These are phyloP conservation scores for Stegastes partitus DNA, from an alignment of 2,113 vertebrate species.

Conservation along the genomic window DNA sequence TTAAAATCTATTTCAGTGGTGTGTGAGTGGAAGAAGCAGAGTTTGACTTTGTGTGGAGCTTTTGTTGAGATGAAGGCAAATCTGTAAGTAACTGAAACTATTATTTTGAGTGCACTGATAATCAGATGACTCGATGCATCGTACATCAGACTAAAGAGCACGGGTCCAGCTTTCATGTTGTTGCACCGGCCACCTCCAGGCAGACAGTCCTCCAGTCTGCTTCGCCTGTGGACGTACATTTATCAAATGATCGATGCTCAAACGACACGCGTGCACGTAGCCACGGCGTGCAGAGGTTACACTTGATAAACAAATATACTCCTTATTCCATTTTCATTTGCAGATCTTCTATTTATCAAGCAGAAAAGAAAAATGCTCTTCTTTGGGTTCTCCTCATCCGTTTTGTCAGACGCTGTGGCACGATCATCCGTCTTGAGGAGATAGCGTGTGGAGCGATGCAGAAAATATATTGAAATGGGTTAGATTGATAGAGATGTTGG, in stretches of 20 bases:
- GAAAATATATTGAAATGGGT: conserved; percentile 74
- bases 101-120: conserved; percentile 13
- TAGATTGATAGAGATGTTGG: conserved; percentile 63
- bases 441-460: conserved; percentile 57
- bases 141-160: conserved; percentile 34
- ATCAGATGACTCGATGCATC: conserved; percentile 6
- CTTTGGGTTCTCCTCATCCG: conserved; percentile 60
- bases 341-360: conserved; percentile 63
- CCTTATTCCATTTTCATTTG: conserved; percentile 53
- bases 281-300: conserved; percentile 31
- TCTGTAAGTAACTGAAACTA: conserved; percentile 20
- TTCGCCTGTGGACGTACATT: conserved; percentile 47
- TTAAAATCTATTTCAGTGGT: conserved; percentile 25
- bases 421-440: conserved; percentile 65
- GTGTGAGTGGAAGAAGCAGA: not conserved
- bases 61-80: conserved; percentile 9
- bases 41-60: not conserved
- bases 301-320: conserved; percentile 50
- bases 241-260: conserved; percentile 49
- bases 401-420: conserved; percentile 54
- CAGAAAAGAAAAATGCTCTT: conserved; percentile 56
- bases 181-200: conserved; percentile 52
- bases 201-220: conserved; percentile 25
- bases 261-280: not conserved
- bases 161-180: conserved; percentile 16